Conservation (phyloP, 2,113 vertebrate species). For the Orycteropus afer region DNA sequence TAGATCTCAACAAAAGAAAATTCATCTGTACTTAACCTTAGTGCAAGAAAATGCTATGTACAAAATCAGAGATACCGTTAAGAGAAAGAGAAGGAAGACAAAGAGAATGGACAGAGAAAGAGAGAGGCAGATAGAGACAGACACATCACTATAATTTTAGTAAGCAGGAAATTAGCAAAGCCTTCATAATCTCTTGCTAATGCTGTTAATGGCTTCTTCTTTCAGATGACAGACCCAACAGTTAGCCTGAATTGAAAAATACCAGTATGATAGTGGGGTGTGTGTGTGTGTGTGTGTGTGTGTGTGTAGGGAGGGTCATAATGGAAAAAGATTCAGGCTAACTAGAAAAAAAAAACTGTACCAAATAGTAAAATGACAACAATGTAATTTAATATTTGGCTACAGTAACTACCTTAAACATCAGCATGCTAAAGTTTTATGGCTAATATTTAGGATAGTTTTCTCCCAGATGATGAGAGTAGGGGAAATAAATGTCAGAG, state of each 20-base stretch:
- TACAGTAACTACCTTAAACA: not conserved
- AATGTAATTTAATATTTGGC: not conserved
- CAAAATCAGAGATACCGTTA: not conserved
- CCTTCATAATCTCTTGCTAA: constrained; percentile 19
- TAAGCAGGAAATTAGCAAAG: not conserved
- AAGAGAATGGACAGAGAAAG: too few species aligned
- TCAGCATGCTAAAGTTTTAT: not conserved
- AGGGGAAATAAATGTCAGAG: not conserved
- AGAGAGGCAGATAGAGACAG: not conserved
- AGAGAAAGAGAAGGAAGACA: not conserved
- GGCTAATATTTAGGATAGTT: not conserved
- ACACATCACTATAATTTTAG: not conserved
- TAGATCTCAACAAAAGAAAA: not conserved
- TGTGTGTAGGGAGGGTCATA: not conserved
- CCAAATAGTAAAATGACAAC: not conserved
- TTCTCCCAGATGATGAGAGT: not conserved
- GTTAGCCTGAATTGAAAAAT: constrained; percentile 1
- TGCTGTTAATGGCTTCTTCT: not conserved
- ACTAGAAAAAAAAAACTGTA: not conserved
- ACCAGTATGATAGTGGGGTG: not conserved
- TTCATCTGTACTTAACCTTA: not conserved
- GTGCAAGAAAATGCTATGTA: not conserved
- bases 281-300: not conserved
- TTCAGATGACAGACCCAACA: constrained; percentile 8
- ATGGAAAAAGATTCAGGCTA: not conserved